Conservation (phyloP, 2,888 invertebrate species). For the Ectemnius cavifrons region DNA sequence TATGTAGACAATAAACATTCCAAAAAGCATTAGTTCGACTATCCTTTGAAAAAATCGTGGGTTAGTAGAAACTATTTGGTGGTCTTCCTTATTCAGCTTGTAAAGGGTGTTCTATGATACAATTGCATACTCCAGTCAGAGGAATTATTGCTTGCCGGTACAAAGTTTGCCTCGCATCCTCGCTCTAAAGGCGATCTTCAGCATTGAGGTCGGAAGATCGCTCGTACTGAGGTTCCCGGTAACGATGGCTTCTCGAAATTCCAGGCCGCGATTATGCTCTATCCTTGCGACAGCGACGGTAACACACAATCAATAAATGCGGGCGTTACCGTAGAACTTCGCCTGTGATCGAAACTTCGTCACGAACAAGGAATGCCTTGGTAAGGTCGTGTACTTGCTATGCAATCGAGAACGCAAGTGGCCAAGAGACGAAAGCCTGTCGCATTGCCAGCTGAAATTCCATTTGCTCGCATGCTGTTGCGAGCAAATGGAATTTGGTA, state of each 20-base stretch:
- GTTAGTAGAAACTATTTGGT: no score
- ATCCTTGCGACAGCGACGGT: slow-evolving; percentile 16
- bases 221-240: background rate
- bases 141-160: background rate
- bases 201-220: background rate
- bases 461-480: slow-evolving; percentile 25
- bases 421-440: slow-evolving; percentile 7
- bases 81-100: background rate
- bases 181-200: background rate
- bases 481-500: slow-evolving; percentile 5
- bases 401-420: slow-evolving; percentile 29
- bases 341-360: slow-evolving; percentile 19
- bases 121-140: background rate
- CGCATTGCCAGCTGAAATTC: slow-evolving; percentile 35
- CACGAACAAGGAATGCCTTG: background rate
- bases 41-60: no score
- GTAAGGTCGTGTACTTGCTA: slow-evolving; percentile 22
- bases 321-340: slow-evolving; percentile 7
- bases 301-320: slow-evolving; percentile 17
- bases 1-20: no score
- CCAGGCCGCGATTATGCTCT: slow-evolving; percentile 19
- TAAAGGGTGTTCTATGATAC: background rate
- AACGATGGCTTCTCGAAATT: slow-evolving; percentile 17
- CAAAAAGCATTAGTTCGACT: no score
- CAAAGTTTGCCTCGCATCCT: background rate